phyloP scores from a whole-genome alignment of 2,113 vertebrate species.

The Corythoichthys intestinalis region DNA sequence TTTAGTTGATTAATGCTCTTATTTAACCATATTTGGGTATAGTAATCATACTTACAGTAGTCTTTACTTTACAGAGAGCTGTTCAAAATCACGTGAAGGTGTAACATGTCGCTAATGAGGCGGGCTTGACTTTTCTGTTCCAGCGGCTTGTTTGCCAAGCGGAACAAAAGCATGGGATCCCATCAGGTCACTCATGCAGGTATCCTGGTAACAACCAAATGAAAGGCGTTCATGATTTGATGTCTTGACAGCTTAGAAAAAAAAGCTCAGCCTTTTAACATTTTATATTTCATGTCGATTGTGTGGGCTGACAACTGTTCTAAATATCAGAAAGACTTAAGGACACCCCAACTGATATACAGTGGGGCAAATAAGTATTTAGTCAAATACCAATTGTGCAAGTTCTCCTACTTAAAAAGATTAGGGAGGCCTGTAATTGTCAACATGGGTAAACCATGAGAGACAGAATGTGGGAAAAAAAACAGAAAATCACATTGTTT shows the following conservation, averaged over 20 bases:
- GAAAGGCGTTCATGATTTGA: slow-evolving; percentile 14
- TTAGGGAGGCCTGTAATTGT: too few species aligned
- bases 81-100: slow-evolving; percentile 1
- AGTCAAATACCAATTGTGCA: too few species aligned
- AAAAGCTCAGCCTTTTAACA: too few species aligned
- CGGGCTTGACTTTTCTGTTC: slow-evolving; percentile 12
- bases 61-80: neutral
- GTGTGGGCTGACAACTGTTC: too few species aligned
- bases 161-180: slow-evolving; percentile 33
- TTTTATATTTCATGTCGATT: too few species aligned
- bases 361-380: too few species aligned
- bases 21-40: slow-evolving; percentile 3
- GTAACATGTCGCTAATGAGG: neutral
- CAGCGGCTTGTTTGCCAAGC: neutral
- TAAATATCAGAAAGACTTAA: too few species aligned
- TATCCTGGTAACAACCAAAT: slow-evolving; percentile 47
- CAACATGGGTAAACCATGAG: too few species aligned
- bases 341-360: too few species aligned
- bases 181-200: slow-evolving; percentile 72
- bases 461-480: too few species aligned
- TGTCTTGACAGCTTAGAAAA: neutral
- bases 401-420: too few species aligned
- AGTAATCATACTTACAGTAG: neutral
- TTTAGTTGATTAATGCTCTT: neutral
- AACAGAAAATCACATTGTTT: too few species aligned